Evolutionary conservation across 2,888 invertebrate genomes (phyloP), one percentile per base, ranked within the genome.

Genomic region (Myopa tessellatipennis): DNA sequence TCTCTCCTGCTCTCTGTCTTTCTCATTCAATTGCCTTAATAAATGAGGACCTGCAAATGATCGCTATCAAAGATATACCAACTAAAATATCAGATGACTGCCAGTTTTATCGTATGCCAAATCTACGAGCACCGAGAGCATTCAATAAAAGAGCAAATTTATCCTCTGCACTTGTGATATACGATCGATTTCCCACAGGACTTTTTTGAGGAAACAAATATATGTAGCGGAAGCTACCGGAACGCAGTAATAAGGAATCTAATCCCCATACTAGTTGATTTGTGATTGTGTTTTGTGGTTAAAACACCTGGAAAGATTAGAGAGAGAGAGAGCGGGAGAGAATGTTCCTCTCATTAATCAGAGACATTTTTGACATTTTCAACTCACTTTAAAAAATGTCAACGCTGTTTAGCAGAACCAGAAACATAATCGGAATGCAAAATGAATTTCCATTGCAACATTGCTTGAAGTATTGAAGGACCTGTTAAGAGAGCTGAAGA

Each of bases 151-250:
- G 69, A 71, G 50, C 50, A 58, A 10, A 38, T 34, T 40, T 26
- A 52, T 40, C 55, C 14, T 71, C 36, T 75, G 71, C 74, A 77
- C 77, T 74, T 74, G 75, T 70, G 71, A 60, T 70, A 70, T 63
- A 60, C 34, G 69, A 75, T 68, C 69, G 34, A 74, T 68, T 79
- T 79, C 79, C 77, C 77, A 79, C 75, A 77, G 50, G 38, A 16
- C n/a, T 38, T 40, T 14, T 45, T 45, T 45, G 45, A 45, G 45
- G 36, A 34, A 63, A n/a, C 36, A 63, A 36, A 63, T 34, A 63
- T 36, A 63, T 34, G 34, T 36, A 63, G 63, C 63, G 63, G 63
- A 63, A 63, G 63, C 63, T 63, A 63, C 26, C 63, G 1, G 12
- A 40, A 8, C 63, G 12, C 5, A 40, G n/a, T 55, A 10, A 70